phyloP scores from a whole-genome alignment of 2,888 invertebrate genomes.

The Napeogenes inachia region DNA sequence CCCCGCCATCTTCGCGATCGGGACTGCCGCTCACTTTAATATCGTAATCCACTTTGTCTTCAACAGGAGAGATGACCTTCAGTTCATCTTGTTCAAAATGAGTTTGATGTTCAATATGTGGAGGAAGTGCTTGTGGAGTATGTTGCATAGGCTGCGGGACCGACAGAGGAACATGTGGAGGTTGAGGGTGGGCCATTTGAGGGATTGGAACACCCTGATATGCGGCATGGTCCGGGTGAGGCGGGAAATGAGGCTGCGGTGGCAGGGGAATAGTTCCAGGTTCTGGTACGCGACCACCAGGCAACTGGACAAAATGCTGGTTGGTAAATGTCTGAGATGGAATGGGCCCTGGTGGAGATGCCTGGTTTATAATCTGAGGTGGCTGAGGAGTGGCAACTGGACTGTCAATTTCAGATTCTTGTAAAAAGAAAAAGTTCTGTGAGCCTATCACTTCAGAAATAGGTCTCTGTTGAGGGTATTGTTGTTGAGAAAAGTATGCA shows the following conservation, averaged over 20 bases:
- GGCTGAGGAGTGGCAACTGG: conserved; percentile 79
- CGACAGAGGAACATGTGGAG: conserved; percentile 39
- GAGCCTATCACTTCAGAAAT: conserved; percentile 86
- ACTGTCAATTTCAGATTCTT: conserved; percentile 93
- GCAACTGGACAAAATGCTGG: conserved; percentile 81
- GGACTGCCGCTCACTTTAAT: conserved; percentile 58
- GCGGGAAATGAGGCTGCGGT: conserved; percentile 74
- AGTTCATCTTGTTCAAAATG: conserved; percentile 37
- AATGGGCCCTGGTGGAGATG: conserved; percentile 71
- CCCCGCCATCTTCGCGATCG: conserved; percentile 53
- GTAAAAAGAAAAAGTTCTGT: conserved; percentile 88
- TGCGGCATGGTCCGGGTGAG: conserved; percentile 74
- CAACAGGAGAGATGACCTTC: conserved; percentile 40
- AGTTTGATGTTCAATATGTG: conserved; percentile 26
- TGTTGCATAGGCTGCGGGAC: conserved; percentile 36
- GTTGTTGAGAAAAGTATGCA: conserved; percentile 79
- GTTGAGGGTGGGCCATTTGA: conserved; percentile 42
- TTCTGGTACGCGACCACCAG: conserved; percentile 68
- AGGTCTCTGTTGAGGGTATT: conserved; percentile 78
- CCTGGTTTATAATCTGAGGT: conserved; percentile 61
- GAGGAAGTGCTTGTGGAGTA: conserved; percentile 32
- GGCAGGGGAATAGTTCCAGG: conserved; percentile 77
- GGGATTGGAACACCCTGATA: conserved; percentile 61
- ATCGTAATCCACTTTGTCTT: conserved; percentile 51
- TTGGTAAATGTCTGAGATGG: conserved; percentile 92